Base-by-base conservation (phyloP, 2,797 vertebrate genomes). In the Salarias fasciatus region DNA sequence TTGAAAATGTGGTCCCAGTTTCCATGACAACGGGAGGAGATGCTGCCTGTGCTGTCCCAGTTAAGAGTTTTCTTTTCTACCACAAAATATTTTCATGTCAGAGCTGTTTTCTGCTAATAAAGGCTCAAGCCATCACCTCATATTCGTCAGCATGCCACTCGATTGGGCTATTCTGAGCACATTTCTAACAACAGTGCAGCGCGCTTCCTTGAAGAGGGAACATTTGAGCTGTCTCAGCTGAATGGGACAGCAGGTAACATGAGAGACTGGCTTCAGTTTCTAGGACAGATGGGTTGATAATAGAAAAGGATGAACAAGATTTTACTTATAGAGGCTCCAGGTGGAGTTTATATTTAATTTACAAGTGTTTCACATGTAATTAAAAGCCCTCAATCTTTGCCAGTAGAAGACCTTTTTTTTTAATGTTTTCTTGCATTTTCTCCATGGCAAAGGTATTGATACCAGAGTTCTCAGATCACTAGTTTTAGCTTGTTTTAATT, bases 21-120 rank as follows among this genome's bases (percentile, higher is more conserved):
- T 78, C 85, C 80, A 86, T 88, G 85, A 82, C 54, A 82, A 86
- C 80, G 0, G 40, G 37, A 74, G 40, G 54, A 79, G 45, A 75
- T 46, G 51, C 55, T 67, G 56, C 46, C 66, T 60, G 55, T 67
- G 53, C 51, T 59, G 53, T 79, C 77, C 75, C 62, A 56, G 28
- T 49, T 64, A 63, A 82, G 54, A 73, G 42, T 15, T 49, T 70
- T 81, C 24, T 52, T 61, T 75, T 60, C 69, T 18, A 63, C 57
- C 28, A 50, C 10, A 1, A 45, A 66, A 69, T 61, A 54, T 35
- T 69, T 81, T 75, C 28, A 72, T 64, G 68, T 70, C 15, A 79
- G 63, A 74, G 46, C 65, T 43, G 6, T 29, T 65, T 48, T 48
- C 10, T 46, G 11, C 10, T 31, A n/a, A 49, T 24, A 54, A 71